phyloP scores from a whole-genome alignment of 37 sponge, comb jelly and placozoan species.

The Aplysina aerophoba region DNA sequence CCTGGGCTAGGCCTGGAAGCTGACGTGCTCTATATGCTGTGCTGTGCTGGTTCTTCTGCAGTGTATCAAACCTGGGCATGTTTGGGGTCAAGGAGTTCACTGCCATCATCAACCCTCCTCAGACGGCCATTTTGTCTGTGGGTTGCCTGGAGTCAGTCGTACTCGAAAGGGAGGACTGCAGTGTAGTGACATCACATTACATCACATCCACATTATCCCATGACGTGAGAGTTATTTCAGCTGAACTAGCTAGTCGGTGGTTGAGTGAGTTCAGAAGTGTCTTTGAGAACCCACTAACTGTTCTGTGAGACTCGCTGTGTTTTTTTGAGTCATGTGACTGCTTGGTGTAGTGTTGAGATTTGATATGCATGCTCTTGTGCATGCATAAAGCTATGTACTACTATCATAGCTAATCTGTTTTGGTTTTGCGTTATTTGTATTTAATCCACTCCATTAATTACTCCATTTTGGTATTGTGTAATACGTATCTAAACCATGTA shows the following conservation, averaged over 20 bases:
- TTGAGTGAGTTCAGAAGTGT: not conserved
- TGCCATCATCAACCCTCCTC: conserved; percentile 35
- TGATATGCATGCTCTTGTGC: too few species aligned
- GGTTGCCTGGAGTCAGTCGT: conserved; percentile 3
- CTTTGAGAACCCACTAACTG: conserved; percentile 2
- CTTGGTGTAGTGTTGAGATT: too few species aligned
- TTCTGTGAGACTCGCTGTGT: too few species aligned
- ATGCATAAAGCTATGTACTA: too few species aligned
- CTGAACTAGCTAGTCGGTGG: not conserved
- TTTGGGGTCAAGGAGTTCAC: conserved; percentile 25
- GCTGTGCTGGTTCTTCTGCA: not conserved
- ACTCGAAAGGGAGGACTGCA: not conserved
- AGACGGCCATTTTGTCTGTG: conserved; percentile 36
- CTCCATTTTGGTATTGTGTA: too few species aligned
- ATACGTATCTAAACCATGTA: too few species aligned
- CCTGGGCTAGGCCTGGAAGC: too few species aligned
- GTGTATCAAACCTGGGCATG: conserved; percentile 32
- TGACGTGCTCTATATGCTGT: too few species aligned
- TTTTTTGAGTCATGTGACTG: too few species aligned
- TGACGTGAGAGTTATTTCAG: not conserved
- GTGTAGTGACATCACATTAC: conserved; percentile 1
- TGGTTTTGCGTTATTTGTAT: too few species aligned
- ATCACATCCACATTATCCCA: conserved; percentile 1
- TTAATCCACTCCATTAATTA: too few species aligned
- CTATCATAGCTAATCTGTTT: too few species aligned